phyloP scores from a whole-genome alignment of 2,797 vertebrate species.

The Crenuchus spilurus region DNA sequence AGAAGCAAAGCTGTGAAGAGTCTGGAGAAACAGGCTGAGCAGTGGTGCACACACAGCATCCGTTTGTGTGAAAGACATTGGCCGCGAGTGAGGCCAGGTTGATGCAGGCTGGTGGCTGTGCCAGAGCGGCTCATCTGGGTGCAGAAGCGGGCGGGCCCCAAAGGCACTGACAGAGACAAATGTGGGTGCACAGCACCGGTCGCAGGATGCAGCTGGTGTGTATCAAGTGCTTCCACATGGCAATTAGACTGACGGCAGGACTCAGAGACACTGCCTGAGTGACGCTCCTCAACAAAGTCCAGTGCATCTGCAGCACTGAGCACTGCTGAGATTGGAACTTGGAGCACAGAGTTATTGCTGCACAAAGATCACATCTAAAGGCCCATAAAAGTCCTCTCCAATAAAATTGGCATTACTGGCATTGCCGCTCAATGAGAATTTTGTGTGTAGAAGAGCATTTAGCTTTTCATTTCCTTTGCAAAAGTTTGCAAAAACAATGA shows the following conservation, averaged over 20 bases:
- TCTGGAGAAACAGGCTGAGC: background rate
- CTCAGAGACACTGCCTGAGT: conserved; percentile 49
- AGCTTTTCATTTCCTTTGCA: background rate
- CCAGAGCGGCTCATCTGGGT: conserved; percentile 67
- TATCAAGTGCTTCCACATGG: conserved; percentile 75
- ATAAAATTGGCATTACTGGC: background rate
- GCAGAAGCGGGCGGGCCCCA: conserved; percentile 58
- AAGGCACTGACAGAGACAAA: conserved; percentile 75
- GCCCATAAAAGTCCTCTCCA: background rate
- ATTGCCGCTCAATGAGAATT: background rate
- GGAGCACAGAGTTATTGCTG: background rate
- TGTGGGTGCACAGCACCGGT: conserved; percentile 68
- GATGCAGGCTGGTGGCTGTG: conserved; percentile 47
- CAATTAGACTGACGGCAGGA: conserved; percentile 71
- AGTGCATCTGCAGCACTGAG: conserved; percentile 51
- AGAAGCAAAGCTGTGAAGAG: background rate
- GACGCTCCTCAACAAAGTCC: conserved; percentile 53
- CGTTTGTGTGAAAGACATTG: conserved; percentile 14
- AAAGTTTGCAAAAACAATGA: background rate
- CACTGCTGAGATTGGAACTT: conserved; percentile 14
- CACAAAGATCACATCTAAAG: background rate
- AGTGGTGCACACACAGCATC: background rate
- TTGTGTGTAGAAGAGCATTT: background rate
- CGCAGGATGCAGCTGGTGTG: conserved; percentile 79
- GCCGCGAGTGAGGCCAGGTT: conserved; percentile 22